Evolutionary conservation across 2,888 invertebrate species (phyloP).

Genomic region (Coelopa pilipes): DNA sequence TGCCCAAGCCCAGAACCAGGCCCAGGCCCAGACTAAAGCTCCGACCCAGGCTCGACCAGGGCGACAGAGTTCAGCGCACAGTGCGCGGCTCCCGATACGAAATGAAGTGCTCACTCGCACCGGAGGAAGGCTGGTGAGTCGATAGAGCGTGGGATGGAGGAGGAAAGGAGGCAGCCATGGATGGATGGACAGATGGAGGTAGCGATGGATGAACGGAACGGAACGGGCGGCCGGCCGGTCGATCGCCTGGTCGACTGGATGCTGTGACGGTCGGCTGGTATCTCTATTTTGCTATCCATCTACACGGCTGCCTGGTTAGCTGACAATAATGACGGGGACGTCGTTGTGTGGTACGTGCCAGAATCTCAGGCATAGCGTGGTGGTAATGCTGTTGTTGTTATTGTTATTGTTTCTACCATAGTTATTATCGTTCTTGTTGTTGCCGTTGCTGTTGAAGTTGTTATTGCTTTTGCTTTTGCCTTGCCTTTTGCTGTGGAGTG

Average conservation of each 20-base stretch:
- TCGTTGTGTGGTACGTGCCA: slow-evolving; percentile 39
- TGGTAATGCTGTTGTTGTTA: neutral
- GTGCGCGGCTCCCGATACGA: neutral
- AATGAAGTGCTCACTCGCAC: slow-evolving; percentile 24
- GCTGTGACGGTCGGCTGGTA: slow-evolving; percentile 9
- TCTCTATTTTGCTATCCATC: slow-evolving; percentile 25
- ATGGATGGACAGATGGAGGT: slow-evolving; percentile 16
- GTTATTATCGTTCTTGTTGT: neutral
- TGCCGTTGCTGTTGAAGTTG: no score
- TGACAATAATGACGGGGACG: slow-evolving; percentile 33
- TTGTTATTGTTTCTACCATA: neutral
- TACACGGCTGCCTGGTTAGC: slow-evolving; percentile 20
- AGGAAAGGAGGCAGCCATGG: neutral
- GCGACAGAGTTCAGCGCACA: slow-evolving; percentile 1
- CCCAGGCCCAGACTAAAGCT: no score
- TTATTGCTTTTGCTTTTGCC: no score
- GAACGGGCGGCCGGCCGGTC: neutral
- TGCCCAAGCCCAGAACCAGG: no score
- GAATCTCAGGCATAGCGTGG: slow-evolving; percentile 30
- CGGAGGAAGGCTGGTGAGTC: neutral
- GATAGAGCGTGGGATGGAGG: neutral
- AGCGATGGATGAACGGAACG: no score
- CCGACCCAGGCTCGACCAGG: neutral
- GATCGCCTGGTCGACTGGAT: slow-evolving; percentile 8
- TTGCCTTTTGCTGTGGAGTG: neutral